Evolutionary conservation across 2,888 invertebrate species (phyloP).

Genomic region (Dicyrtomina minuta): DNA sequence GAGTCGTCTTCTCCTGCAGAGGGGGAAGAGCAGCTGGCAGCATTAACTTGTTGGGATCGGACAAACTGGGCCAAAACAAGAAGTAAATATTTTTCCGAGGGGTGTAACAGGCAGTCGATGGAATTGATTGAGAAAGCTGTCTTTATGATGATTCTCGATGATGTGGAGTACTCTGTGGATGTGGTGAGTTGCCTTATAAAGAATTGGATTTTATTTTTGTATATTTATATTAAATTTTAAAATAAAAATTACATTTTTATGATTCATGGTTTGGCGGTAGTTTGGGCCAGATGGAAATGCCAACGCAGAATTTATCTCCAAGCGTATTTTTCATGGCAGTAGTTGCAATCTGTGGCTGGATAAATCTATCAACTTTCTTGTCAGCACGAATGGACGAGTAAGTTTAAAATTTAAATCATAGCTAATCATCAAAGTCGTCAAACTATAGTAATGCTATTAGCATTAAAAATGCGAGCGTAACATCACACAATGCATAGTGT

Average conservation of each 20-base stretch:
- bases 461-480: too few species aligned
- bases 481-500: too few species aligned
- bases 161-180: slow-evolving; percentile 83
- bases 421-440: too few species aligned
- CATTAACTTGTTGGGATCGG: slow-evolving; percentile 87
- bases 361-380: slow-evolving; percentile 94
- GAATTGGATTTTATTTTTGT: too few species aligned
- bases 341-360: slow-evolving; percentile 98
- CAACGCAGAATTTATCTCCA: slow-evolving; percentile 82
- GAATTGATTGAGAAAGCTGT: slow-evolving; percentile 92
- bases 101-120: slow-evolving; percentile 85
- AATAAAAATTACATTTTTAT: too few species aligned
- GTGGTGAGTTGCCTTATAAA: too few species aligned
- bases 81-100: slow-evolving; percentile 76
- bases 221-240: too few species aligned
- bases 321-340: slow-evolving; percentile 86
- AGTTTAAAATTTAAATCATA: slow-evolving; percentile 53
- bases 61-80: slow-evolving; percentile 87
- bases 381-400: slow-evolving; percentile 87
- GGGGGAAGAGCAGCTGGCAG: slow-evolving; percentile 86
- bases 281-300: slow-evolving; percentile 53
- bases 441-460: too few species aligned
- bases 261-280: too few species aligned
- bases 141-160: slow-evolving; percentile 88
- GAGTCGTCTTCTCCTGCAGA: too few species aligned